Base-by-base conservation (phyloP, 2,888 invertebrate genomes). In the Tetramorium bicarinatum region DNA sequence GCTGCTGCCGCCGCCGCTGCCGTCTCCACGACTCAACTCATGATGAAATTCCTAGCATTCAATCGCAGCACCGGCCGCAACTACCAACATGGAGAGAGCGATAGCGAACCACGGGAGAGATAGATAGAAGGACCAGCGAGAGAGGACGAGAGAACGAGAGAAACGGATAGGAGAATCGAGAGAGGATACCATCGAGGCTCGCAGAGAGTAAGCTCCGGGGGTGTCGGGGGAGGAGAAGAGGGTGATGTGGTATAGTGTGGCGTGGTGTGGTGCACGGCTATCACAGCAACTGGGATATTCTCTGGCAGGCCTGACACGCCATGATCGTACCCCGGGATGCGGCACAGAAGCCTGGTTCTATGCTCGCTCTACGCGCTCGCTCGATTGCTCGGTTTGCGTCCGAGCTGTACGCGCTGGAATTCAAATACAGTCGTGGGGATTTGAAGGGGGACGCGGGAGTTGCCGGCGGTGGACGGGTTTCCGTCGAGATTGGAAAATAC, bases 1-100 rank as follows among this genome's bases (percentile, higher is more conserved):
- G 59, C 9, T 1, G 34, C 9, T 15, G 61, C 62, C 21, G 41
- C 7, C 15, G 66, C 91, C 90, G 64, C 83, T 85, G 86, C 93
- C 93, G 91, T 91, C 92, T 95, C 95, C 95, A 94, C 95, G 95
- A 95, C 95, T 95, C 93, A 92, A 93, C 94, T 94, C 94, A 93
- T 95, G 94, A 95, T 94, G 94, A 95, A 95, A 95, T 95, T 95
- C 94, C 94, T 94, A 93, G 94, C 94, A 94, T 95, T 95, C 94
- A 94, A 94, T 94, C 93, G 94, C 93, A 94, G 93, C 92, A 91
- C 91, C 92, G 92, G 93, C 93, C 92, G 91, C 93, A 93, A 91
- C 92, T 92, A 92, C 90, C 89, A 90, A 87, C 91, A 87, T 89
- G 87, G 75, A 84, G 77, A 71, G 75, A 87, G 86, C 79, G 47